phyloP scores from a whole-genome alignment of 2,113 vertebrate species.

The Pterocles burchelli region DNA sequence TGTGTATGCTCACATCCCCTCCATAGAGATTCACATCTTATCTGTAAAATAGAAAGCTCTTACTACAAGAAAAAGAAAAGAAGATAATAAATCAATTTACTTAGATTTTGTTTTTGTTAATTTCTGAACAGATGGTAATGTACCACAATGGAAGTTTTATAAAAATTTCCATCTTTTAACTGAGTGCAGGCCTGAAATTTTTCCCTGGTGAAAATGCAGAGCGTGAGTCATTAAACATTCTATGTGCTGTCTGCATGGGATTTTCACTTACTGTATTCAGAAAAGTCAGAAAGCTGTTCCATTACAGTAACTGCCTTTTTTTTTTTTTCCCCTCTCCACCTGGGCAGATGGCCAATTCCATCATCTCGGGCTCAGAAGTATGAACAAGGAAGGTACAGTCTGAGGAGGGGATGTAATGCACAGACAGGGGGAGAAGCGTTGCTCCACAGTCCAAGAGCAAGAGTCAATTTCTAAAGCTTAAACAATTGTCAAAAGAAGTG shows the following conservation, averaged over 20 bases:
- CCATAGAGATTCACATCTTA: not conserved
- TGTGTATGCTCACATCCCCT: not conserved
- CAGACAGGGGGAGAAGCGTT: not conserved
- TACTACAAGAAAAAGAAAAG: conserved; percentile 8
- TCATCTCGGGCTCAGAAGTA: conserved; percentile 13
- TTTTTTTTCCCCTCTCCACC: not conserved
- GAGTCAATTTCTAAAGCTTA: not conserved
- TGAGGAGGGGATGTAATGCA: not conserved
- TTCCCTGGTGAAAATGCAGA: conserved; percentile 62
- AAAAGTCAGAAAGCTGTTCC: conserved; percentile 58
- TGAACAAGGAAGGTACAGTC: conserved; percentile 43
- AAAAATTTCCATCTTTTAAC: conserved; percentile 74
- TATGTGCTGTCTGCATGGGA: conserved; percentile 56
- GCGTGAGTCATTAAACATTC: conserved; percentile 52
- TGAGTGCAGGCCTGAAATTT: conserved; percentile 58
- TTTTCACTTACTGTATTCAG: conserved; percentile 59
- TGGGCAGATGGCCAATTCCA: conserved; percentile 47
- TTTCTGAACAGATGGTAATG: conserved; percentile 63
- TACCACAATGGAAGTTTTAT: conserved; percentile 66
- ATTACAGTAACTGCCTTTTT: conserved; percentile 50
- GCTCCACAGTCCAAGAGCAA: not conserved
- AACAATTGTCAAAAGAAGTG: not conserved
- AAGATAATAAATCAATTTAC: conserved; percentile 6
- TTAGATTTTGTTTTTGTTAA: conserved; percentile 43
- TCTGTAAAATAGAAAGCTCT: conserved; percentile 43